Base-by-base conservation (phyloP, 1,140 invertebrate genomes). In the Ceratoteleas bidentatus region DNA sequence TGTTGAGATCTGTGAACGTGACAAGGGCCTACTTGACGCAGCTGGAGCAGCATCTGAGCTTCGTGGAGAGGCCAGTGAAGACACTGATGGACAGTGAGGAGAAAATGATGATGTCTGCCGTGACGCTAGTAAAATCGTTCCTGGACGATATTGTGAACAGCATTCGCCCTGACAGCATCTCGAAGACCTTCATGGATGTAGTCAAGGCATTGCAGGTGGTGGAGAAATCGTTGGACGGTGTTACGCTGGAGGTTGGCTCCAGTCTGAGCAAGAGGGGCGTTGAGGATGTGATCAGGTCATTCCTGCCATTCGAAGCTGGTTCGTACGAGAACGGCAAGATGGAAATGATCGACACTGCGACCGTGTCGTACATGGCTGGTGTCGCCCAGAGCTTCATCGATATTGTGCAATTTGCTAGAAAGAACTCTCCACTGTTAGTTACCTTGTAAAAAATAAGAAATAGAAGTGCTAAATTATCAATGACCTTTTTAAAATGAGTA, bases 261-360 rank as follows among this genome's bases (percentile, higher is more conserved):
- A 24, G 6, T 7, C 8, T 4, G 9, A 45, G 11, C 3, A 60
- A n/a, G 10, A 40, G 45, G 6, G 34, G 9, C 6, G 14, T 16
- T 14, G 2, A 40, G 15, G 13, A 15, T 3, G 15, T 10, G 7
- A 11, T 4, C 0, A 62, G 43, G 7, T 5, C 0, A n/a, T 62
- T 49, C 32, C 11, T 62, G 33, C 58, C 58, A 14, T 62, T 62
- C 11, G 58, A 62, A 62, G 24, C n/a, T 3, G 58, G 43, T 0
- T 62, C 58, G 33, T 62, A 49, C 14, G 13, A 2, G 4, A 24
- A 24, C 24, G 24, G 24, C 24, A 24, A 24, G 24, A 24, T 24
- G 24, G 24, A 24, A 4, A 2, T 24, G 24, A 24, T 24, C 4
- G 24, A 24, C 24, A 2, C 24, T 24, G 24, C 24, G 24, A 24